phyloP scores from a whole-genome alignment of 2,113 vertebrate genomes.

The Calidris pygmaea region DNA sequence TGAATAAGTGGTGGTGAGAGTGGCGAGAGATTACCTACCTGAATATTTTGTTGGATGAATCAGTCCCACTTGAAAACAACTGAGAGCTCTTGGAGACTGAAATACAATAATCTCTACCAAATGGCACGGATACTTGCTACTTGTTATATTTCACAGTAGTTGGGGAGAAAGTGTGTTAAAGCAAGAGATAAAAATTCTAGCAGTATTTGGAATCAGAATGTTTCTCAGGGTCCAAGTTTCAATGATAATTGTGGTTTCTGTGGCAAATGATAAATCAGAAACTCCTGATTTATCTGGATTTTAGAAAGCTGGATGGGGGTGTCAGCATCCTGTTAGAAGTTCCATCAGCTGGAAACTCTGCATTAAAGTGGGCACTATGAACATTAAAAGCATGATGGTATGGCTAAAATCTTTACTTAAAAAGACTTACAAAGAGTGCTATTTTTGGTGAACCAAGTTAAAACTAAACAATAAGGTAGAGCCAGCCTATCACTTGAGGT shows the following conservation, averaged over 20 bases:
- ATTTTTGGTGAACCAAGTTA: neutral
- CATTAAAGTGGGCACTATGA: neutral
- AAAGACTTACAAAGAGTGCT: neutral
- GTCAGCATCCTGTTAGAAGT: neutral
- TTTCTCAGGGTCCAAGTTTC: neutral
- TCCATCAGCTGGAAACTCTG: neutral
- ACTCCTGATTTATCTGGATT: neutral
- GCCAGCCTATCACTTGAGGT: neutral
- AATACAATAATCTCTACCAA: neutral
- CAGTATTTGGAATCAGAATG: neutral
- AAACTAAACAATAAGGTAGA: neutral
- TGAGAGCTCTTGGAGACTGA: constrained; percentile 16
- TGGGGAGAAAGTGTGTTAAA: neutral
- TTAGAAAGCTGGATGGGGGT: neutral
- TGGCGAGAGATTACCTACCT: neutral
- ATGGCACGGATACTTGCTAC: neutral
- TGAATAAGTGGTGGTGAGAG: neutral
- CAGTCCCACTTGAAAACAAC: constrained; percentile 16
- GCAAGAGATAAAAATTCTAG: neutral
- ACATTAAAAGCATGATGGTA: neutral
- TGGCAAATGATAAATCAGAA: neutral
- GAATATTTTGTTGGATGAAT: constrained; percentile 36
- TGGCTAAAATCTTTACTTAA: neutral
- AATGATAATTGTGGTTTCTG: neutral
- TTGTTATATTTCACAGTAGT: neutral